Evolutionary conservation across 2,113 vertebrate species (phyloP).

Genomic region (Chlorodrepanis virens): DNA sequence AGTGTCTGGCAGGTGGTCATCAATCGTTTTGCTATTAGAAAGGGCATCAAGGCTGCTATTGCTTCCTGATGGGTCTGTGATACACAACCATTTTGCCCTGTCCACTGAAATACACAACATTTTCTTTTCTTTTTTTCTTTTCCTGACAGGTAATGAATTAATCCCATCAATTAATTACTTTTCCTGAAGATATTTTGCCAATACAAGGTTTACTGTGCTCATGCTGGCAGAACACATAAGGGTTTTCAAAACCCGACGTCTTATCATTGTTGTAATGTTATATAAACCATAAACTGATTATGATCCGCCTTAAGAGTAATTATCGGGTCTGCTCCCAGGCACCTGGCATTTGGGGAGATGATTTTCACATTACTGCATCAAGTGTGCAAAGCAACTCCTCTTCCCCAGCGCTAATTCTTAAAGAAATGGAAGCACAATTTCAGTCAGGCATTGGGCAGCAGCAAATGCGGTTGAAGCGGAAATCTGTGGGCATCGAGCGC

Average conservation of each 20-base stretch:
- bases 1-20: not conserved
- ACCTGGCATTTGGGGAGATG: not conserved
- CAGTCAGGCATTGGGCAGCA: not conserved
- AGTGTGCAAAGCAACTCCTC: not conserved
- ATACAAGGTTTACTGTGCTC: not conserved
- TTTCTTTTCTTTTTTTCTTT: not conserved
- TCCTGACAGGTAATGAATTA: not conserved
- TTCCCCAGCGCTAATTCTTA: not conserved
- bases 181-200: not conserved
- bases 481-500: constrained; percentile 8
- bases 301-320: not conserved
- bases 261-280: rapidly evolving
- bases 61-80: not conserved
- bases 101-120: not conserved
- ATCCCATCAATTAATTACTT: not conserved
- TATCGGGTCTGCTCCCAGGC: not conserved
- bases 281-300: not conserved
- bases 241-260: not conserved
- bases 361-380: not conserved
- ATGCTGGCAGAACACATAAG: not conserved
- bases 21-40: not conserved
- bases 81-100: rapidly evolving
- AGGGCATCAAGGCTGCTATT: not conserved
- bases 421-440: not conserved
- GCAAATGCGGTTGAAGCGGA: not conserved